These are phyloP conservation scores for Syncerus caffer DNA, from an alignment of 2,797 vertebrate species.

Conservation along the genomic window DNA sequence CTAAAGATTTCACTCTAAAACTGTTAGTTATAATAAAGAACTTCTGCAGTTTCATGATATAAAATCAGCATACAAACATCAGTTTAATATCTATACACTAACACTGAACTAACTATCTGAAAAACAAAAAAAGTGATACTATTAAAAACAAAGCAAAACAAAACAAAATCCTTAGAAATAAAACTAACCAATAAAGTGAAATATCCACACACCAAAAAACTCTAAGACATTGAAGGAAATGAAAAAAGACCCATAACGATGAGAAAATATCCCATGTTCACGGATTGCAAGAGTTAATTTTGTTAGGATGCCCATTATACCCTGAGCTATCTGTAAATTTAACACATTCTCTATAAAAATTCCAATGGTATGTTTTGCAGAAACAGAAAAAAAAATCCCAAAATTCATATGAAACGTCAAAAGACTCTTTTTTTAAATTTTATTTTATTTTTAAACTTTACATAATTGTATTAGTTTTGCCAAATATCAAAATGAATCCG, in stretches of 20 bases:
- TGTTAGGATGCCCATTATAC: neutral
- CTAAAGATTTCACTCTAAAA: neutral
- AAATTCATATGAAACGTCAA: neutral
- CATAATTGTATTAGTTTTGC: too few relatives aligned
- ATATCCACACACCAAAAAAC: neutral
- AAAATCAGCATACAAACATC: neutral
- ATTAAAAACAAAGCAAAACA: neutral
- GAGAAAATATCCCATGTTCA: neutral
- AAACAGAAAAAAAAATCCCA: neutral
- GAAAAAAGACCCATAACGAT: neutral
- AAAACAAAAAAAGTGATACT: neutral
- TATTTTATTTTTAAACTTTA: too few relatives aligned
- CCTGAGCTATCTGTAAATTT: neutral
- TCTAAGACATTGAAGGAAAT: neutral
- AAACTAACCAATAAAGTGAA: neutral
- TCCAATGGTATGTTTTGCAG: neutral
- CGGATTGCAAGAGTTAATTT: neutral
- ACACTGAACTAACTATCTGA: neutral
- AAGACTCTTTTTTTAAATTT: too few relatives aligned
- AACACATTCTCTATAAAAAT: neutral
- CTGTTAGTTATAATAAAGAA: neutral
- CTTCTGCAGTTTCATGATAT: neutral
- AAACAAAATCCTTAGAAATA: neutral
- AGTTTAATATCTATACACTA: neutral
- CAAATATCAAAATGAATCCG: too few relatives aligned